phyloP scores from a whole-genome alignment of 2,888 invertebrate genomes.

The Heliconius aoede region DNA sequence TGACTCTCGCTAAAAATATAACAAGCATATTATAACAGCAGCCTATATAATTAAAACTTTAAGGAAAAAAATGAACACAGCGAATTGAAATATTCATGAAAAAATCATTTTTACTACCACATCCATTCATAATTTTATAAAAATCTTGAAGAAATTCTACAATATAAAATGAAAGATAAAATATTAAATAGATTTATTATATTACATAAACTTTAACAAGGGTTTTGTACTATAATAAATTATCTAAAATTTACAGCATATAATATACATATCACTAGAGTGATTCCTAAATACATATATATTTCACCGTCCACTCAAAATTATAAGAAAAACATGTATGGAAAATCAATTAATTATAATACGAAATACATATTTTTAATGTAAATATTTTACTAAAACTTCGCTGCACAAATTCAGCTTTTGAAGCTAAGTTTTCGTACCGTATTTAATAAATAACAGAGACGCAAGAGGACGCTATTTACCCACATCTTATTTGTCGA shows the following conservation, averaged over 20 bases:
- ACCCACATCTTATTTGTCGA: conserved; percentile 28
- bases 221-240: no score
- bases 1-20: conserved; percentile 8
- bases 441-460: conserved; percentile 29
- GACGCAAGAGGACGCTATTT: conserved; percentile 28
- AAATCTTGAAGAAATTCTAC: no score
- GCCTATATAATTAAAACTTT: not conserved
- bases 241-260: no score
- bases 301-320: not conserved
- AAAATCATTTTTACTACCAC: not conserved
- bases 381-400: conserved; percentile 7
- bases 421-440: conserved; percentile 13
- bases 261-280: not conserved
- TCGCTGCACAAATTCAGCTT: not conserved
- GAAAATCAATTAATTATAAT: conserved; percentile 4
- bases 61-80: not conserved
- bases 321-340: not conserved
- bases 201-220: no score
- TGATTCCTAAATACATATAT: not conserved
- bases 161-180: no score
- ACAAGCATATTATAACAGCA: not conserved
- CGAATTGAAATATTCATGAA: not conserved
- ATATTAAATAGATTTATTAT: no score
- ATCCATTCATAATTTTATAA: not conserved
- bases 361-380: not conserved